Evolutionary conservation across 2,797 vertebrate species (phyloP).

Genomic region (Hozukius guyotensis): DNA sequence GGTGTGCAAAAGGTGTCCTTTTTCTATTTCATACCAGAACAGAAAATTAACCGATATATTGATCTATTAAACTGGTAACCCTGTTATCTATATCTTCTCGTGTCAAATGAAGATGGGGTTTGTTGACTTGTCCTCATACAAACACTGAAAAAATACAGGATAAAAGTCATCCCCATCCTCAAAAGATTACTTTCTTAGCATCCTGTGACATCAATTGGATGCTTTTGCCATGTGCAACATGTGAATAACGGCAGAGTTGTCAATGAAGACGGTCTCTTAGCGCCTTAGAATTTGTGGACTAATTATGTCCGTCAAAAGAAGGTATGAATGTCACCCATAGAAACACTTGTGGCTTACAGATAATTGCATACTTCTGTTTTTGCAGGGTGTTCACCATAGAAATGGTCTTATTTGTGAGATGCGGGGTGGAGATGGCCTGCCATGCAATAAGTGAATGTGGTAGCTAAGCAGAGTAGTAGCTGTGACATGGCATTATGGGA

Average conservation of each 20-base stretch:
- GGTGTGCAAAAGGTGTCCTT: background rate
- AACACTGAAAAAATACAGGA: background rate
- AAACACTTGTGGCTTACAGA: constrained; percentile 82
- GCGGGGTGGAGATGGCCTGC: constrained; percentile 71
- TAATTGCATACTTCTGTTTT: constrained; percentile 87
- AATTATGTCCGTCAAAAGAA: constrained; percentile 82
- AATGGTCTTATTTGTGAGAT: constrained; percentile 87
- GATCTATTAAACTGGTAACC: background rate
- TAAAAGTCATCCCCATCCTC: background rate
- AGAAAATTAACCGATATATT: background rate
- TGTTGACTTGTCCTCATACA: background rate
- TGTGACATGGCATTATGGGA: constrained; percentile 85
- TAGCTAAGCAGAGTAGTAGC: constrained; percentile 82
- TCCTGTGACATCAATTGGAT: constrained; percentile 48
- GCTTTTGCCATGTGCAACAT: constrained; percentile 52
- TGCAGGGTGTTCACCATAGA: constrained; percentile 84
- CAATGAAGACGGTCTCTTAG: constrained; percentile 68
- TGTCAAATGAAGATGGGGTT: background rate
- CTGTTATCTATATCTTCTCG: background rate
- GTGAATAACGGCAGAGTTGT: constrained; percentile 62
- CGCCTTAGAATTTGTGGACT: constrained; percentile 76
- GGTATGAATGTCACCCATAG: constrained; percentile 83
- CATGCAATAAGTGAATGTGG: constrained; percentile 79
- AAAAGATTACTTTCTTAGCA: constrained; percentile 39
- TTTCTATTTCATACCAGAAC: background rate